phyloP scores from a whole-genome alignment of 2,888 invertebrate genomes.

The Patella ulyssiponensis region DNA sequence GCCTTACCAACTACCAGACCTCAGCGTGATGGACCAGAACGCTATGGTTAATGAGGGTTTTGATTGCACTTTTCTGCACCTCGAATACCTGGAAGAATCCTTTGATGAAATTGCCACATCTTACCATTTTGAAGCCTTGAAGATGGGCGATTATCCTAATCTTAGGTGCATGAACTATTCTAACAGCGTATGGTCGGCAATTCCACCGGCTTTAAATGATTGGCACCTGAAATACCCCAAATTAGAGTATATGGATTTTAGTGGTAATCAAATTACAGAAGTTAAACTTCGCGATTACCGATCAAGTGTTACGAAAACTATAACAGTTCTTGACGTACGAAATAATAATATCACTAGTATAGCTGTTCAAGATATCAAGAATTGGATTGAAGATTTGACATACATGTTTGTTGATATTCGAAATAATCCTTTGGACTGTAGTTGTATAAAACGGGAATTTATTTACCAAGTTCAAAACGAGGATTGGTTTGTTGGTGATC shows the following conservation, averaged over 20 bases:
- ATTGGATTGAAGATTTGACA: conserved; percentile 35
- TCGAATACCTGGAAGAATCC: conserved; percentile 47
- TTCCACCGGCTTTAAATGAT: conserved; percentile 41
- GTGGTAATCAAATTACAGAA: conserved; percentile 36
- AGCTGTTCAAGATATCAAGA: conserved; percentile 39
- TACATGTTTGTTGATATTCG: conserved; percentile 49
- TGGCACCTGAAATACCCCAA: conserved; percentile 51
- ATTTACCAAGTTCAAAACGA: conserved; percentile 24
- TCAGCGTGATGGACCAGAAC: not conserved
- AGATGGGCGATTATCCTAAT: conserved; percentile 42
- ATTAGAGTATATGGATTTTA: conserved; percentile 49
- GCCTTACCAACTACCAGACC: too few species aligned
- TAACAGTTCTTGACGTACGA: conserved; percentile 28
- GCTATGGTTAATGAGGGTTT: not conserved
- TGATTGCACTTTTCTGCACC: conserved; percentile 40
- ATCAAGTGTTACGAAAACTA: not conserved
- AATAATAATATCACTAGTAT: conserved; percentile 50
- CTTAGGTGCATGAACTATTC: conserved; percentile 38
- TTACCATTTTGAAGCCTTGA: conserved; percentile 43
- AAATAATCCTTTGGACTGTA: conserved; percentile 52
- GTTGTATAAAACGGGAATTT: conserved; percentile 35
- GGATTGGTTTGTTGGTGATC: conserved; percentile 7
- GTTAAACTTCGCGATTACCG: conserved; percentile 7
- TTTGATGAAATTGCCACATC: conserved; percentile 35
- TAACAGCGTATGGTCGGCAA: conserved; percentile 34